Conservation (phyloP, 2,113 vertebrate species). For the Tragelaphus strepsiceros region DNA sequence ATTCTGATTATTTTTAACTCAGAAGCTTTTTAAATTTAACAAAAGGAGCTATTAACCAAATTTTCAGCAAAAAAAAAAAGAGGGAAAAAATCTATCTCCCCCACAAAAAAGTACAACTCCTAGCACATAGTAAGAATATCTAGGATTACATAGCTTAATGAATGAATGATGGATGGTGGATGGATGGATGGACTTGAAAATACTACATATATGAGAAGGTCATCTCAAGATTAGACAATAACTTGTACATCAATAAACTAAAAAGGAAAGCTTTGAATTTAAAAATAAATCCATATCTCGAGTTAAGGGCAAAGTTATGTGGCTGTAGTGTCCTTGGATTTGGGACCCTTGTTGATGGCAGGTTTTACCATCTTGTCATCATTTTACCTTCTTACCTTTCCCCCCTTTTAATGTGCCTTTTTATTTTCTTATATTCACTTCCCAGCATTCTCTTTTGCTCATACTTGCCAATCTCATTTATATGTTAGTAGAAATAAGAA, state of each 20-base stretch:
- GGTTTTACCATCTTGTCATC: neutral
- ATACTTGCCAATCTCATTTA: neutral
- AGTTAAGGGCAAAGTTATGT: neutral
- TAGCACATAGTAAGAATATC: neutral
- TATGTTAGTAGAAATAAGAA: neutral
- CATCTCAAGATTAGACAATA: neutral
- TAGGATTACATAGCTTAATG: neutral
- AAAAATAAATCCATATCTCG: neutral
- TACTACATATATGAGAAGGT: neutral
- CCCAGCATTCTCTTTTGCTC: neutral
- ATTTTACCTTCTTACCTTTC: neutral
- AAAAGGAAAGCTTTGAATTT: neutral
- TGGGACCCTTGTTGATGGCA: neutral
- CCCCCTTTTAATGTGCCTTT: neutral
- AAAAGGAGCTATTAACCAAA: slow-evolving; percentile 1
- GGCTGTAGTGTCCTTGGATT: neutral
- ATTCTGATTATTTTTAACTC: slow-evolving; percentile 53
- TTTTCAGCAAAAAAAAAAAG: neutral
- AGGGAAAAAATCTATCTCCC: neutral
- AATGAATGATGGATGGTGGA: neutral
- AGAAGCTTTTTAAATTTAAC: neutral
- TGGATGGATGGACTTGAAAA: neutral
- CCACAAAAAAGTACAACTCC: neutral
- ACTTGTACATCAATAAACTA: neutral
- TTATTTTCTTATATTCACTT: neutral